Base-by-base conservation (phyloP, 2,797 vertebrate species). In the Paramormyrops hopkinsi region DNA sequence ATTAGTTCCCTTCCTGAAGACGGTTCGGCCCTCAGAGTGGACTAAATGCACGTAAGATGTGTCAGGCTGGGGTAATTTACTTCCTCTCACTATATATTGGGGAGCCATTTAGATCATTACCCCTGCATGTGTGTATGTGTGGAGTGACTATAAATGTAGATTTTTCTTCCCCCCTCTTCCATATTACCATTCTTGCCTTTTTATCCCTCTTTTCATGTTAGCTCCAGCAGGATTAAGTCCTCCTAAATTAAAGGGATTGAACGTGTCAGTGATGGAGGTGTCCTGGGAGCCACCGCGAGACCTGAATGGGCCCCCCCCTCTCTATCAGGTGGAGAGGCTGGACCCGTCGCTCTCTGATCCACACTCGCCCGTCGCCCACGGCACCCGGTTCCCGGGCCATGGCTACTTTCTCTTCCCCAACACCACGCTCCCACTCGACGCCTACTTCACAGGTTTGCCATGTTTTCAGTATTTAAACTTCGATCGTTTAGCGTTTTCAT, bases 321-420 rank as follows among this genome's bases (percentile, higher is more conserved):
- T 96, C 0, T 98, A 98, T 93, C 97, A 97, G 88, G 93, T 99
- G 90, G 97, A 99, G 92, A 96, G 97, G 90, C 97, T 94, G 46
- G 97, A 97, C 79, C 90, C 96, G 1, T 97, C 97, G 65, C 94
- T 98, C 29, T 95, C 96, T 37, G 94, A 96, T 53, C 92, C 95
- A 1, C 90, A 17, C 76, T 91, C 93, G 88, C 92, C 92, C 85
- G 93, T 97, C 91, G 92, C 93, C 59, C 97, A 96, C 94, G 97
- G 97, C 84, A 95, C 95, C 69, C 96, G 95, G 92, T 99, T 98
- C 91, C 91, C 94, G 6, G 98, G 98, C 90, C 95, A 96, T 88
- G 95, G 97, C 25, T 97, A 97, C 92, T 97, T 95, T 90, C 96
- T 91, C 90, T 98, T 99, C 53, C 93, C 97, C 12, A 96, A 93